Conservation (phyloP, 2,888 invertebrate species). For the Galerucella nymphaeae region DNA sequence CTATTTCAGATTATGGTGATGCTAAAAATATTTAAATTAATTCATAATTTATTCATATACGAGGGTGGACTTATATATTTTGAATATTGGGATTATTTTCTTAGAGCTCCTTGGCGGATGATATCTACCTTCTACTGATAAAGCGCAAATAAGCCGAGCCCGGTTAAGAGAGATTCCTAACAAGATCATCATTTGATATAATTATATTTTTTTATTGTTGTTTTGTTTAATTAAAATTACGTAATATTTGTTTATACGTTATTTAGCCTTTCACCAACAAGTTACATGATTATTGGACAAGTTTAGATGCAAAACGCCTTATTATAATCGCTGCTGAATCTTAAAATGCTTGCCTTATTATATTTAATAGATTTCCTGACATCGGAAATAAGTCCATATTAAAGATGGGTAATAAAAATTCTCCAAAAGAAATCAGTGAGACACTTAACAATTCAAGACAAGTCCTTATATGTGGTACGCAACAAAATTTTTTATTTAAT, state of each 20-base stretch:
- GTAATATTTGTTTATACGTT: background rate
- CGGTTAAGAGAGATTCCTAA: no score
- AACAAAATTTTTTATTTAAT: background rate
- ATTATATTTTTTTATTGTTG: background rate
- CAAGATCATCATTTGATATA: no score
- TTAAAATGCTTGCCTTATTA: background rate
- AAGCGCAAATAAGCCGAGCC: no score
- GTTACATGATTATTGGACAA: background rate
- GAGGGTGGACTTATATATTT: no score
- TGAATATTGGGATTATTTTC: no score
- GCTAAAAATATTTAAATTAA: no score
- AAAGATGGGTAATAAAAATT: slow-evolving; percentile 12
- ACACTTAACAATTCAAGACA: background rate
- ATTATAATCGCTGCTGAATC: background rate
- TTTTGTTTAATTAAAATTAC: background rate
- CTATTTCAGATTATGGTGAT: no score
- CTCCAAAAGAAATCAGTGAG: slow-evolving; percentile 12
- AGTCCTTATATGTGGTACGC: background rate
- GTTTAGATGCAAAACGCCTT: no score
- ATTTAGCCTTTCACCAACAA: background rate
- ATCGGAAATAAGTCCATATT: background rate
- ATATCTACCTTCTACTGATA: no score
- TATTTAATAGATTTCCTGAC: background rate
- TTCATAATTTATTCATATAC: no score
- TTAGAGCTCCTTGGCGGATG: no score